A percentile compares a stretch with the other conserved stretches of the same genome.
Evolutionary conservation across 2,888 invertebrate species (phyloP).

Genomic region (Beris chalybata): DNA sequence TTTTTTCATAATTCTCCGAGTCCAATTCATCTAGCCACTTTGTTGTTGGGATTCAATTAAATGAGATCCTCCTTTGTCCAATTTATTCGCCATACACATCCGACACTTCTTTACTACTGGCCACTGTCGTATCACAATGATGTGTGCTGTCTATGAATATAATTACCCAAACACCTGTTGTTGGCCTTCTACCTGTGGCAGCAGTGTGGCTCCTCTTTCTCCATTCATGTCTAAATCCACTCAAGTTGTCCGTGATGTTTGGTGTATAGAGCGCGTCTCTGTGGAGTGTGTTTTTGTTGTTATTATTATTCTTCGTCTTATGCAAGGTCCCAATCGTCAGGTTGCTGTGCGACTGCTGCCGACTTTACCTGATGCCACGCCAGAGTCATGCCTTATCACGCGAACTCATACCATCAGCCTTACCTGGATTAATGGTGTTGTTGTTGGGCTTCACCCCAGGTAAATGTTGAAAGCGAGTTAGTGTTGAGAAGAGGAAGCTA

Average conservation of each 20-base stretch:
- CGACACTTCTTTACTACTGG: no score
- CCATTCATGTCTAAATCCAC: constrained; percentile 28
- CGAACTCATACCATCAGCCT: constrained; percentile 2
- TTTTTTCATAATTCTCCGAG: no score
- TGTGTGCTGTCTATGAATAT: constrained; percentile 38
- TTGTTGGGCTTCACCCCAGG: no score
- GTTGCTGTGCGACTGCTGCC: constrained; percentile 23
- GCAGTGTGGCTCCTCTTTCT: not conserved
- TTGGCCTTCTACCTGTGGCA: constrained; percentile 35
- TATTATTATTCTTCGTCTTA: not conserved
- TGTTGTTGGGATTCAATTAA: no score
- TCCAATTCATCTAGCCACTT: no score
- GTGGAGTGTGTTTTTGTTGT: constrained; percentile 4
- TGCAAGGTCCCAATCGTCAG: constrained; percentile 10
- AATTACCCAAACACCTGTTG: constrained; percentile 40
- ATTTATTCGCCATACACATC: no score
- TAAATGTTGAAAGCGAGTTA: no score
- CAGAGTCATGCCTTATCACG: constrained; percentile 19
- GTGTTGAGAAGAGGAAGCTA: no score
- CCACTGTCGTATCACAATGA: not conserved
- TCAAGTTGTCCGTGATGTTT: constrained; percentile 11
- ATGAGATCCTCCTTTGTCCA: no score
- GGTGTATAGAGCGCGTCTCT: constrained; percentile 18
- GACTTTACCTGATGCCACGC: constrained; percentile 23
- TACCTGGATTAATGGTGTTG: no score